Base-by-base conservation (phyloP, 2,888 invertebrate species). In the Adineta ricciae region DNA sequence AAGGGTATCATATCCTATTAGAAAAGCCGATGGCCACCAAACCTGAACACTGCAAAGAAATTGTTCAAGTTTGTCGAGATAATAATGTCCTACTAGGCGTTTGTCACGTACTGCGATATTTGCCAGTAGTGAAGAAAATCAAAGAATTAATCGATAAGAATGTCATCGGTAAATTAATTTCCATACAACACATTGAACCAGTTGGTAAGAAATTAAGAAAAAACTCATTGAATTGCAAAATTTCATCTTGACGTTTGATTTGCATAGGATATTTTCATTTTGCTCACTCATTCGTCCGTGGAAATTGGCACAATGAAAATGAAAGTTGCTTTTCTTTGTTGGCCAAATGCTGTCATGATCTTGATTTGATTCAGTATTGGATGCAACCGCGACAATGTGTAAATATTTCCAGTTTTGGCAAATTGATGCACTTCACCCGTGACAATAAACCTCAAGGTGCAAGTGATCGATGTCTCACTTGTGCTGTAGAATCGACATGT, bases 11-110 rank as follows among this genome's bases (percentile, higher is more conserved):
- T 86, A 90, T 91, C 78, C 87, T 91, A 21, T 87, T 91, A 86
- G 91, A 91, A 87, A 91, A 91, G 87, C 91, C 91, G 8, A 91
- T 91, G 91, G 90, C 91, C 27, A 89, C 89, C 11, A 89, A 88
- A n/a, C 88, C 88, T 49, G 89, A 89, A 82, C 91, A 91, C 84
- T 91, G 91, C 86, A 86, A 87, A 27, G 89, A 90, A 83, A 91
- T 91, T 84, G 89, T 90, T 7, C 85, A 88, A 32, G 88, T 89
- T 9, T 90, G 90, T 83, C 88, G 89, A 84, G 87, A 87, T 83
- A 89, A 89, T 87, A 87, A 88, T 32, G 89, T 90, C 11, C 64
- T 90, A 50, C 87, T 91, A 83, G 89, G 90, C n/a, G 91, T 91
- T 3, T 90, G 91, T 86, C 91, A 91, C 88, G 91, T 91, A 0